Evolutionary conservation across 2,888 invertebrate species (phyloP), one percentile per base, ranked within the genome.

Genomic region (Zonitis immaculata): DNA sequence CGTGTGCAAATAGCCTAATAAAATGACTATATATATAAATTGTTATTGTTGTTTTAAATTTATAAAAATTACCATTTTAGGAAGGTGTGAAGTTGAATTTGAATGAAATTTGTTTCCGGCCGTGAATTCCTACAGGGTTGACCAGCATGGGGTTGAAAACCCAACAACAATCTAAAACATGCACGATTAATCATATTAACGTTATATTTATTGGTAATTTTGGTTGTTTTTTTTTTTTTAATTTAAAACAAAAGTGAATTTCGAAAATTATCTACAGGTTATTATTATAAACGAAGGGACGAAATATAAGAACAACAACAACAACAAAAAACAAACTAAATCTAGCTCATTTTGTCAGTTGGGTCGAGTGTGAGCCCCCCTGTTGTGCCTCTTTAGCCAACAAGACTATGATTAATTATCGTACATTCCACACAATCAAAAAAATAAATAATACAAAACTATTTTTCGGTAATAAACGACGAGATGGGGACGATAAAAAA

Each of bases 321-420:
- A n/a, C n/a, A n/a, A n/a, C n/a, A n/a, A n/a, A n/a, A n/a, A n/a
- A n/a, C n/a, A n/a, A n/a, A n/a, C n/a, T n/a, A n/a, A 25, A 25
- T 28, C 4, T 1, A 14, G 32, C 14, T 32, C 32, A 32, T 32
- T 32, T 32, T 32, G 32, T 32, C 32, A 12, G 32, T 14, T 32
- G 6, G 32, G 14, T 3, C 6, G 32, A 32, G 54, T 55, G 54
- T 48, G 49, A 54, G 56, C 60, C 63, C 59, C 65, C 65, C 50
- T 32, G 56, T 14, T 35, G 62, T 45, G 50, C 60, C 56, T 52
- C 61, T 55, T 65, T 61, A 59, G 57, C 65, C 67, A 72, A 72
- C 68, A 56, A 71, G 72, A 68, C 70, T 60, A 60, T 70, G 72
- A 72, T 72, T 70, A 69, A 72, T 72, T 64, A 62, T 60, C 57